Conservation (phyloP, 2,888 invertebrate genomes). For the Eledona agricola region DNA sequence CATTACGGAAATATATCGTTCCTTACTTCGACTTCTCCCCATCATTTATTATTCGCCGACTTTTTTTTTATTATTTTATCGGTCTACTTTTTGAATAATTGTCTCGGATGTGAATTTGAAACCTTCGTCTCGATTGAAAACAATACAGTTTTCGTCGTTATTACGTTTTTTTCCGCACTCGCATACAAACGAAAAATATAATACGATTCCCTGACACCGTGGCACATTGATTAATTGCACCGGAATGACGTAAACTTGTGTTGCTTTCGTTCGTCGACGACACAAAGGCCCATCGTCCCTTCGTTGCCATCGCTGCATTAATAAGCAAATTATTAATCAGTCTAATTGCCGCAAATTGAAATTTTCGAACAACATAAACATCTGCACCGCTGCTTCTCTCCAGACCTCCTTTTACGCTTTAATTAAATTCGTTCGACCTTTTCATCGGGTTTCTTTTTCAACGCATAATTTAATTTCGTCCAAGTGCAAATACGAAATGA, state of each 20-base stretch:
- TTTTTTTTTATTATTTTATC: conserved; percentile 16
- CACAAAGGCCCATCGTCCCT: conserved; percentile 15
- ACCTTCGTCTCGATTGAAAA: conserved; percentile 12
- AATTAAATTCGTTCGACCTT: conserved; percentile 16
- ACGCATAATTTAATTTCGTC: no score
- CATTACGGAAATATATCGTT: conserved; percentile 35
- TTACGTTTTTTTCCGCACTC: conserved; percentile 12
- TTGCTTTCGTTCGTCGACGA: conserved; percentile 11
- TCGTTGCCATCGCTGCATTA: conserved; percentile 23
- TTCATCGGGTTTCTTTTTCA: no score
- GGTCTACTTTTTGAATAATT: conserved; percentile 23
- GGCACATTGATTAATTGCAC: conserved; percentile 27
- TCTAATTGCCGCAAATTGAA: conserved; percentile 9
- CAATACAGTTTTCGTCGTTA: conserved; percentile 27
- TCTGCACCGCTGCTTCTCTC: no score
- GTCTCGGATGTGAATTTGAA: conserved; percentile 22
- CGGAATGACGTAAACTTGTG: conserved; percentile 22
- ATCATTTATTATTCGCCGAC: conserved; percentile 30
- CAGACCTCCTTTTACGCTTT: conserved; percentile 5
- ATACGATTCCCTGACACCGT: conserved; percentile 18
- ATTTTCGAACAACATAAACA: conserved; percentile 15
- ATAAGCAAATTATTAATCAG: conserved; percentile 27
- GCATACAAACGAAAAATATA: conserved; percentile 23
- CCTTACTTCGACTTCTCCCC: conserved; percentile 27
- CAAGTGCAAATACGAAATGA: conserved; percentile 1